Percentiles rank a stretch among this genome's conserved stretches.
These are phyloP conservation scores for Nomada ruficornis DNA, from an alignment of 2,888 invertebrate species.

Conservation along the genomic window DNA sequence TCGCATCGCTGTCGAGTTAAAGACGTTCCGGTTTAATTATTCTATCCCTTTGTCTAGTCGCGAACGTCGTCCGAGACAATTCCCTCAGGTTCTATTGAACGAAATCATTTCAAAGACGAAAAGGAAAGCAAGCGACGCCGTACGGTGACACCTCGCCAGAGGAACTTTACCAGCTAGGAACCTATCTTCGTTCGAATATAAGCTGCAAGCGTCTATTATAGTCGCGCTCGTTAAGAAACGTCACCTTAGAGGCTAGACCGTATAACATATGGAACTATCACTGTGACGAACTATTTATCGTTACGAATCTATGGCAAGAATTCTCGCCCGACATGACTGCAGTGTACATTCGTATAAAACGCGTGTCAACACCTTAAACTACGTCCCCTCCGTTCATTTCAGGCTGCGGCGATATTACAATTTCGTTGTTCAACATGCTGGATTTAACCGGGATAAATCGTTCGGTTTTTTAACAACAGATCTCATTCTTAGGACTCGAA, in stretches of 20 bases:
- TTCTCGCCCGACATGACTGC: no score
- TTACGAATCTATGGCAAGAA: neutral
- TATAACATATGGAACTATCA: constrained; percentile 11
- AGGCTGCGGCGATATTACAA: no score
- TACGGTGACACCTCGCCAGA: constrained; percentile 17
- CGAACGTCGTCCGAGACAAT: neutral
- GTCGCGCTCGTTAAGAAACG: neutral
- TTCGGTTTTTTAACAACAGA: no score
- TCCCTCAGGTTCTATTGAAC: neutral
- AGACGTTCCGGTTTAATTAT: constrained; percentile 9
- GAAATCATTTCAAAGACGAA: neutral
- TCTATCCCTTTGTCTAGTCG: neutral
- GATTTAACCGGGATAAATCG: no score
- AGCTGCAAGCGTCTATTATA: neutral
- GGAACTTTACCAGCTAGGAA: constrained; percentile 47
- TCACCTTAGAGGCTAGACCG: constrained; percentile 10
- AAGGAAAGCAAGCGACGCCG: neutral
- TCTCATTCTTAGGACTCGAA: no score
- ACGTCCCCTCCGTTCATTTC: no score
- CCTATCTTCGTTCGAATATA: constrained; percentile 29
- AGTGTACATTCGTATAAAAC: no score
- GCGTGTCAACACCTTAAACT: neutral
- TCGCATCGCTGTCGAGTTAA: constrained; percentile 44
- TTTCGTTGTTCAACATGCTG: no score
- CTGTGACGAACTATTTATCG: neutral